Percentiles rank a stretch among this genome's conserved stretches.
These are phyloP conservation scores for Drosophila affinis DNA, from an alignment of 2,888 invertebrate species.

Conservation along the genomic window DNA sequence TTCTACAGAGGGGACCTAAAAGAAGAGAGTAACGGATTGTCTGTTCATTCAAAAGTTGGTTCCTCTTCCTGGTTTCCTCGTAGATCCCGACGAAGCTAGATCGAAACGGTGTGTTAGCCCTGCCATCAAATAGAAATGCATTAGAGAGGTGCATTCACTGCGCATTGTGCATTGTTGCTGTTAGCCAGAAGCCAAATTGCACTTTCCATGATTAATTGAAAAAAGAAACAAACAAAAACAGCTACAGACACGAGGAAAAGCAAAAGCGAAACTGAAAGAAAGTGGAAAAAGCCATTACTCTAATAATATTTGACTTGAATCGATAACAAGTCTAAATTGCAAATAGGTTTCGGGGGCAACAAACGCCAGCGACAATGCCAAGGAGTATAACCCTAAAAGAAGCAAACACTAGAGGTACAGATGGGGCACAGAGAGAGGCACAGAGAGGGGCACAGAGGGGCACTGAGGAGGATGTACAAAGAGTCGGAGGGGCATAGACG, in stretches of 20 bases:
- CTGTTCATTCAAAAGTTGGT: too few relatives aligned
- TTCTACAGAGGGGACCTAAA: too few relatives aligned
- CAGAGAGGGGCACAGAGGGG: background rate
- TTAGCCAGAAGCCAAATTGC: constrained; percentile 19
- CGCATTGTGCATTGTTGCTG: background rate
- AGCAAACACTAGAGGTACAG: background rate
- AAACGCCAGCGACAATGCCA: background rate
- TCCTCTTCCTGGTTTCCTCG: too few relatives aligned
- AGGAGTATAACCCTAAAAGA: background rate
- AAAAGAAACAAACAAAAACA: constrained; percentile 10
- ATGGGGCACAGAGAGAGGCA: background rate
- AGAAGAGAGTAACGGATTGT: too few relatives aligned
- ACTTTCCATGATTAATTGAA: constrained; percentile 39
- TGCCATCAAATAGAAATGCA: background rate
- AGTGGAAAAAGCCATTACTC: constrained; percentile 54
- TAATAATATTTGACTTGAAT: constrained; percentile 70
- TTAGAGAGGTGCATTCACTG: background rate
- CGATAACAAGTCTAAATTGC: constrained; percentile 65
- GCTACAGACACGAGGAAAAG: constrained; percentile 7
- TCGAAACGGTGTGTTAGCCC: background rate
- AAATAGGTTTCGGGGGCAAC: constrained; percentile 48
- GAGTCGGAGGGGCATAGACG: constrained; percentile 5
- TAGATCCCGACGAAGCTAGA: too few relatives aligned
- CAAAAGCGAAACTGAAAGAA: background rate
- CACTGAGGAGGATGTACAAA: constrained; percentile 8